Evolutionary conservation across 2,113 vertebrate species (phyloP), one percentile per base, ranked within the genome.

Genomic region (Hypanus sabinus): DNA sequence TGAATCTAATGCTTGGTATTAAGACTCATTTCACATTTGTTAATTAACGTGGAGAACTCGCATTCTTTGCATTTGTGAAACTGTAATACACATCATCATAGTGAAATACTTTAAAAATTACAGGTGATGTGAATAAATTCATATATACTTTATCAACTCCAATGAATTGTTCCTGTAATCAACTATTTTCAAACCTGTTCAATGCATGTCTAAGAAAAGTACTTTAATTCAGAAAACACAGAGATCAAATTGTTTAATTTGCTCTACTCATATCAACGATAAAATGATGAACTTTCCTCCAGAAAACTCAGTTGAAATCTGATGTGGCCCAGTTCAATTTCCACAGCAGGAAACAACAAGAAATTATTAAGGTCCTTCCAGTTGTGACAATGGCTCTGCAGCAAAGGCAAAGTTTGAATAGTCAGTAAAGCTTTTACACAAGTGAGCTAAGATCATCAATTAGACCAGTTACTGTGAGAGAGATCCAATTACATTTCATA

Each of bases 401-500:
- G 60, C 33, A 90, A 7, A 90, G 85, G 30, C 85, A 90, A 14
- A 33, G n/a, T 36, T 57, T 57, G 55, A 55, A 85, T 14, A 30
- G n/a, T n/a, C 60, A 65, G 83, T 62, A 88, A 68, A 90, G 57
- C 85, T 65, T 90, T 65, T 90, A 20, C 85, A 33, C 30, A 30
- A n/a, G 12, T 90, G 85, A 90, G 65, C 62, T 90, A n/a, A 90
- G 65, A 68, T 65, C 85, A 90, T 90, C 85, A 65, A 90, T 90
- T 90, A 68, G 16, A 30, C 57, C n/a, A 90, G 60, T 90, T 68
- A 90, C 62, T 90, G 60, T 60, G 85, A 65, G 85, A 20, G n/a
- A 90, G 60, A 90, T 90, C 85, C 85, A 90, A 90, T 90, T 65
- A 90, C 30, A 33, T 90, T 90, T 90, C 65, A 90, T 68, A 20